Evolutionary conservation across 2,888 invertebrate species (phyloP), one percentile per base, ranked within the genome.

Genomic region (Bembecia ichneumoniformis): DNA sequence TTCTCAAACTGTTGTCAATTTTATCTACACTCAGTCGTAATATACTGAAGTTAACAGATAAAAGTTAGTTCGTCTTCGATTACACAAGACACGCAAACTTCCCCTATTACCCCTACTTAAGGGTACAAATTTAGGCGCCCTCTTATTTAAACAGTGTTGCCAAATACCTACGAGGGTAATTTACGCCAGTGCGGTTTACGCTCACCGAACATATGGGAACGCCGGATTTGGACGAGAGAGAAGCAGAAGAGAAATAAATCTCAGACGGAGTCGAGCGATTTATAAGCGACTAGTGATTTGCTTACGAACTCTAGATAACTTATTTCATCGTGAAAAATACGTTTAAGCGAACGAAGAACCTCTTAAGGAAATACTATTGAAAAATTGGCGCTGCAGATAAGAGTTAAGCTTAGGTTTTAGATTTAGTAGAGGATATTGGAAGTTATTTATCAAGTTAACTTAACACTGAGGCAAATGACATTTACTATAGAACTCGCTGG

Each of bases 201-300:
- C 67, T 63, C 66, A 59, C 53, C 60, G 60, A 62, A 62, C 58
- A 54, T 62, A 64, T 58, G 62, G 57, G 52, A 53, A 48, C 59
- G 49, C 56, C 54, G 58, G 60, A 60, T 62, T 65, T 55, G 58
- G 58, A 58, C 58, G 54, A 55, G 51, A 36, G 28, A 28, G 60
- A 51, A 55, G 53, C 52, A 59, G 55, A 58, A 58, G 66, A 69
- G 66, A 74, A 67, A 82, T 80, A 81, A 79, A 80, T 79, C 76
- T 75, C 68, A 66, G 66, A 67, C 68, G 68, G 69, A 67, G 67
- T 62, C 57, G 64, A 64, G 66, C 77, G 77, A 78, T 82, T 82
- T 78, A 79, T 77, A 79, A 75, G 73, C 76, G 73, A 71, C 74
- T 71, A 74, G 75, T 78, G 77, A 82, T 78, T 77, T 77, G 78